Conservation (phyloP, 2,888 invertebrate genomes). For the Caenorhabditis virilis region DNA sequence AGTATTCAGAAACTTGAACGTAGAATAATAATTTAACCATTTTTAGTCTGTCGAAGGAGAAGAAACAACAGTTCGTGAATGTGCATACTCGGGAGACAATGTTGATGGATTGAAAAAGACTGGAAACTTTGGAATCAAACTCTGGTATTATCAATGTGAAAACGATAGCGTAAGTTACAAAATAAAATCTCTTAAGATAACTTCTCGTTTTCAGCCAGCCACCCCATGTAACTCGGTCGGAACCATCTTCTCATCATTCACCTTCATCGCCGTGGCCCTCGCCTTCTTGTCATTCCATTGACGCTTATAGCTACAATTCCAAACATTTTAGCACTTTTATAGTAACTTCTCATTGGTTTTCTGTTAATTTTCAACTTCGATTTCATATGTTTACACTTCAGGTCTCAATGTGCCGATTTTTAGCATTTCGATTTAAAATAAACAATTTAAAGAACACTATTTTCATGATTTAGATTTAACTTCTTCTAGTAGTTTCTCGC, state of each 20-base stretch:
- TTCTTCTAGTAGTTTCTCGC: constrained; percentile 77
- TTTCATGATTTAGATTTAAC: constrained; percentile 26
- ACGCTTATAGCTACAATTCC: no score
- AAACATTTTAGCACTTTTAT: background rate
- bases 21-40: background rate
- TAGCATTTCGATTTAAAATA: constrained; percentile 12
- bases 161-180: constrained; percentile 42
- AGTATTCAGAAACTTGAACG: constrained; percentile 17
- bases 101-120: constrained; percentile 58
- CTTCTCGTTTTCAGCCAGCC: constrained; percentile 13
- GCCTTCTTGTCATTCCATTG: constrained; percentile 27
- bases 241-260: constrained; percentile 21
- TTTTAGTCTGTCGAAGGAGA: constrained; percentile 55
- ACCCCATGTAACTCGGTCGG: constrained; percentile 34
- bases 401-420: constrained; percentile 8
- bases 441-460: constrained; percentile 4
- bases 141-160: constrained; percentile 70
- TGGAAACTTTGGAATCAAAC: constrained; percentile 62
- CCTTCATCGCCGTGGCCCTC: constrained; percentile 20
- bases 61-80: constrained; percentile 52
- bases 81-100: constrained; percentile 63
- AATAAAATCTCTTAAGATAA: background rate
- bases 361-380: background rate
- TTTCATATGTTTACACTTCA: constrained; percentile 1
- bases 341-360: constrained; percentile 7